Base-by-base conservation (phyloP, 2,113 vertebrate genomes). In the Mesoclemmys tuberculata region DNA sequence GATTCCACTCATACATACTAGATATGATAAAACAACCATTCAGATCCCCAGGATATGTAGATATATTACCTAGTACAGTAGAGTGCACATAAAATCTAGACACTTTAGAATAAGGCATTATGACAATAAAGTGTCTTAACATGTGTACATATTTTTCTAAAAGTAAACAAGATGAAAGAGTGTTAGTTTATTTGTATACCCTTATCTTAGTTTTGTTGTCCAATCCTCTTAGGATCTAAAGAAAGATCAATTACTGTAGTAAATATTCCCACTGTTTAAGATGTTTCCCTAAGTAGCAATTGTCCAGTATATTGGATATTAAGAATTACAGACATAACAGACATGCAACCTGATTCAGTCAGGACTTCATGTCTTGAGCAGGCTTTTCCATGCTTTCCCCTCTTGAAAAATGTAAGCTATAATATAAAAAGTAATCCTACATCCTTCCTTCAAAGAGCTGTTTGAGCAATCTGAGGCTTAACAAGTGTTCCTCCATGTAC, bases 291-390 rank as follows among this genome's bases (percentile, higher is more conserved):
- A 56, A 93, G 84, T 61, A 93, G 93, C 86, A 41, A 80, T 93
- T 90, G 91, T 64, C 52, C 82, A 41, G 56, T 52, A 26, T 51
- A 82, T 71, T 94, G 90, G 89, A 86, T 89, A 94, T 94, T 90
- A 96, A 94, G 56, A 77, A 88, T 97, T 93, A 91, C 1, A 2
- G 90, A 85, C 91, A 90, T 93, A 94, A 80, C 88, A 96, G 93
- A 96, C 84, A 56, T 26, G n/a, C 16, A 31, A 41, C 27, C 48
- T 96, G 93, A 95, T 89, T 95, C 0, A 0, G 56, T 90, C 90
- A 89, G 95, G 80, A 96, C 95, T 96, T 95, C 94, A 80, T 64
- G 82, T 82, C 80, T 94, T 87, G 83, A 87, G 61, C 52, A 82
- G 83, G 51, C 3, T 79, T 94, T 92, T 96, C 90, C 86, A 85